Conservation (phyloP, 2,113 vertebrate species). For the Rynchops niger region DNA sequence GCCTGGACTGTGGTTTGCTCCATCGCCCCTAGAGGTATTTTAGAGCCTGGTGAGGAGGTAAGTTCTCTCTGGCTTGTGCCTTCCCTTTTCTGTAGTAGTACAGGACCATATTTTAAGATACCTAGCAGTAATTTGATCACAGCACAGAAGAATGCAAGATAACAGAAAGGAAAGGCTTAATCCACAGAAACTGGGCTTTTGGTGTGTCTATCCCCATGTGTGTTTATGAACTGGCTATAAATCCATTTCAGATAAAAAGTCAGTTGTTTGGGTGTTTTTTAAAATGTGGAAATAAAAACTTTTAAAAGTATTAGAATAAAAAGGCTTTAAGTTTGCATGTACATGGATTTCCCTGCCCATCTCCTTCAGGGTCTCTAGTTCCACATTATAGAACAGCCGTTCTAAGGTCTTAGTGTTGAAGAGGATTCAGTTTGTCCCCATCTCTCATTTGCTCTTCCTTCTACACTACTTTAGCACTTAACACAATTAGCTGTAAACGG, state of each 20-base stretch:
- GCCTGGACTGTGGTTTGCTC: background rate
- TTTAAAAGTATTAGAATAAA: background rate
- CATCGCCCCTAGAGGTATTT: background rate
- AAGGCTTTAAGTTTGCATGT: background rate
- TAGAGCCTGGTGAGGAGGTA: background rate
- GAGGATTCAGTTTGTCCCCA: background rate
- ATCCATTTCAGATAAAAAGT: background rate
- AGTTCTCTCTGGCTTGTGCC: background rate
- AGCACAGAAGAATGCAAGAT: background rate
- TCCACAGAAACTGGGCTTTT: background rate
- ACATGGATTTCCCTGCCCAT: background rate
- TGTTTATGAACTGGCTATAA: background rate
- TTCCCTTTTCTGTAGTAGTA: background rate
- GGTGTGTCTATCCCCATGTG: background rate
- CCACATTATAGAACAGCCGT: background rate
- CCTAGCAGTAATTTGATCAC: background rate
- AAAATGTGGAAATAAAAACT: background rate
- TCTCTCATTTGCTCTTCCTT: background rate
- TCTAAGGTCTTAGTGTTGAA: background rate
- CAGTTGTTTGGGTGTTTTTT: background rate
- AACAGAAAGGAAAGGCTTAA: background rate
- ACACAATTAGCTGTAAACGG: slow-evolving; percentile 35
- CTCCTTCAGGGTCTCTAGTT: background rate
- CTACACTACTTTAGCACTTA: slow-evolving; percentile 11
- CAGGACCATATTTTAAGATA: background rate